Base-by-base conservation (phyloP, 2,888 invertebrate species). In the Dynastes grantii region DNA sequence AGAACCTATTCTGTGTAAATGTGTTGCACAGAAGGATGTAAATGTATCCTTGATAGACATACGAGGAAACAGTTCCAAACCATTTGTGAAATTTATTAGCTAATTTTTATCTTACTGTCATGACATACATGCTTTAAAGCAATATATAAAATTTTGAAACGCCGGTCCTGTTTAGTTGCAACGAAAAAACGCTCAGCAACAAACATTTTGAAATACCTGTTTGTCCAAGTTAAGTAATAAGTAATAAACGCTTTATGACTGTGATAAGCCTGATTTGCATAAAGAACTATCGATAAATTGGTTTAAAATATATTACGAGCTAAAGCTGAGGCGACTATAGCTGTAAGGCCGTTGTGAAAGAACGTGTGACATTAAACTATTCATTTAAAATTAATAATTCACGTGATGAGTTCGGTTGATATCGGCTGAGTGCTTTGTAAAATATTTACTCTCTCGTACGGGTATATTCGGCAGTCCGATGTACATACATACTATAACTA, bases 251-350 rank as follows among this genome's bases (percentile, higher is more conserved):
- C 75, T 78, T 78, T 78, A 78, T 65, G 78, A 78, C 65, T 75
- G 58, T 78, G 78, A 78, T 78, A 78, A 78, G 78, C 78, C 75
- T 78, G 64, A 78, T 78, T 78, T 78, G 65, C 78, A 78, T 78
- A 78, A 73, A 64, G 78, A 73, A 55, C 78, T 78, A 73, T 78
- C 78, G 65, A 78, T 78, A 78, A 78, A 78, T 78, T 73, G 73
- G 73, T 78, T 78, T 78, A 78, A 78, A 78, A 78, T 78, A 78
- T 75, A 75, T 75, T 75, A 75, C 73, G 73, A 75, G 73, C 61
- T 45, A 61, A 45, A 32, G 61, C 45, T 75, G 61, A 61, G 73
- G 73, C 73, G 73, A 63, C 73, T 40, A 29, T 75, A 37, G 45
- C 73, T n/a, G 29, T 61, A 2, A 61, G 45, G 45, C 73, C 1